phyloP scores from a whole-genome alignment of 2,797 vertebrate genomes.

The Setipinna tenuifilis region DNA sequence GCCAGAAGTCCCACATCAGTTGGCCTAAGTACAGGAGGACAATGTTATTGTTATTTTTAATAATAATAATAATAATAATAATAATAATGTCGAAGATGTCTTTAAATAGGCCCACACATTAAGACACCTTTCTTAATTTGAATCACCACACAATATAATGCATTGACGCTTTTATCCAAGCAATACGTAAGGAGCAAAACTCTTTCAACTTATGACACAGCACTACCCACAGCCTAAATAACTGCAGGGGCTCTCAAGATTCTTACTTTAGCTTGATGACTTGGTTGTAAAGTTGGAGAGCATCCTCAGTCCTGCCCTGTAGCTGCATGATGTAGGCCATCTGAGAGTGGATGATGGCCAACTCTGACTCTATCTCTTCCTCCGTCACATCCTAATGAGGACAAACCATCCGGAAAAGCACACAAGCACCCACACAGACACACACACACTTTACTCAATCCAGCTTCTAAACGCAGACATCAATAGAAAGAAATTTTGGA shows the following conservation, averaged over 20 bases:
- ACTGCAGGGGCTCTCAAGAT: constrained; percentile 6
- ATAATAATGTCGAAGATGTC: not conserved
- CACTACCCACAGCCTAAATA: too few species aligned
- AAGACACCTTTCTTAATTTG: not conserved
- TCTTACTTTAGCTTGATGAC: constrained; percentile 97
- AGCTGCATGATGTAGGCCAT: constrained; percentile 96
- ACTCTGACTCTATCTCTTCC: constrained; percentile 90
- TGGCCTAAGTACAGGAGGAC: constrained; percentile 74
- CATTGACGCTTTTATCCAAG: too few species aligned
- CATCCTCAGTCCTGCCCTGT: constrained; percentile 90
- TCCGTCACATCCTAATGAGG: constrained; percentile 81
- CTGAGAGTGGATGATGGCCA: constrained; percentile 97
- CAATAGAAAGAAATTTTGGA: not conserved
- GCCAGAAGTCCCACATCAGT: constrained; percentile 94
- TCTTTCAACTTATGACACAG: too few species aligned
- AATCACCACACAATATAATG: too few species aligned
- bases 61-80: not conserved
- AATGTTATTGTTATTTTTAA: not conserved
- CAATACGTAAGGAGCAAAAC: too few species aligned
- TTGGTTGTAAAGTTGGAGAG: constrained; percentile 97
- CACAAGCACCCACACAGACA: not conserved
- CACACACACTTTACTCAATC: not conserved
- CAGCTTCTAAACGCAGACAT: not conserved
- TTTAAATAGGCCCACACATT: not conserved
- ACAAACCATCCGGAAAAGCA: not conserved